Conservation (phyloP, 1,140 invertebrate species). For the Rhopalosiphum padi region DNA sequence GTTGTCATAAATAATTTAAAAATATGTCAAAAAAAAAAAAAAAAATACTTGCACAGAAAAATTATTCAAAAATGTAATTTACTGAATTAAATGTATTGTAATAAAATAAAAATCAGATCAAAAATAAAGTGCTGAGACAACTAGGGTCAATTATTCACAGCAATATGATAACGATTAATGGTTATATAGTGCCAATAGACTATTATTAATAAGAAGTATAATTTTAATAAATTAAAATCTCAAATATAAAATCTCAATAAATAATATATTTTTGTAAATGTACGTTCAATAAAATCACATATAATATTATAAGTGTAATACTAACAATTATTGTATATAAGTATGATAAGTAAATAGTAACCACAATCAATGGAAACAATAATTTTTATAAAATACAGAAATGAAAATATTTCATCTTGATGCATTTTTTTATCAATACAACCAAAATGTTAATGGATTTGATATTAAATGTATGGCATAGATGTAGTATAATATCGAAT, state of each 20-base stretch:
- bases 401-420: neutral
- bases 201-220: neutral
- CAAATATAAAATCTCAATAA: neutral
- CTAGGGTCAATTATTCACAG: accelerated
- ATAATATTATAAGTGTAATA: too few species aligned
- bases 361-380: too few species aligned
- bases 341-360: too few species aligned
- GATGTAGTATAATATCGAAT: neutral
- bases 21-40: neutral
- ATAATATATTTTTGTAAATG: too few species aligned
- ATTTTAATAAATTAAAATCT: neutral
- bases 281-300: too few species aligned
- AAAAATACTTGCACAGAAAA: neutral
- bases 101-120: neutral
- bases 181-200: neutral
- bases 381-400: neutral
- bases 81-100: neutral
- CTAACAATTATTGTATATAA: too few species aligned
- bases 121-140: neutral
- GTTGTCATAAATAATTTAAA: neutral
- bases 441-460: neutral
- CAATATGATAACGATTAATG: neutral
- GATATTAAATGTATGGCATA: neutral
- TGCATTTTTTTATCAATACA: neutral
- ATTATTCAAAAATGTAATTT: neutral